These are phyloP conservation scores for Takifugu flavidus DNA, from an alignment of 2,113 vertebrate genomes.

Conservation along the genomic window DNA sequence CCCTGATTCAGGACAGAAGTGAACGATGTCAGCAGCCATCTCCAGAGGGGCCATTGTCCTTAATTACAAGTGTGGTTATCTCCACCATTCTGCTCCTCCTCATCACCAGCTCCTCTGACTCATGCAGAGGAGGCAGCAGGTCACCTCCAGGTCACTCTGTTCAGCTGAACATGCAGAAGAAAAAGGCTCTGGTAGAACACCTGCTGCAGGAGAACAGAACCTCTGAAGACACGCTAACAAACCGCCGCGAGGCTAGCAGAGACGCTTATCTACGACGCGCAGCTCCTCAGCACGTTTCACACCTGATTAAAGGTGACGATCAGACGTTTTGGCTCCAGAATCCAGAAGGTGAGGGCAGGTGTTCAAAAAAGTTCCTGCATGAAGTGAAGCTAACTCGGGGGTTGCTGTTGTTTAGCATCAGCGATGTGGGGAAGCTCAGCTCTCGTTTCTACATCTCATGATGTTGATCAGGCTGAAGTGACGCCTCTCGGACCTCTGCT, in stretches of 20 bases:
- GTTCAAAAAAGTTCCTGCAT: too few species aligned
- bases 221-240: background rate
- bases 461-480: background rate
- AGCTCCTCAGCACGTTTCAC: background rate
- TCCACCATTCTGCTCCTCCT: slow-evolving; percentile 46
- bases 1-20: slow-evolving; percentile 31
- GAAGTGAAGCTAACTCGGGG: too few species aligned
- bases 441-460: too few species aligned
- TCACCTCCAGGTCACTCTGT: slow-evolving; percentile 41
- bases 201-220: background rate
- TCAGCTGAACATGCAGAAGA: slow-evolving; percentile 13
- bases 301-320: too few species aligned
- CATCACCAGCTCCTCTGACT: slow-evolving; percentile 43
- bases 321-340: too few species aligned
- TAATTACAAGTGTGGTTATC: slow-evolving; percentile 63
- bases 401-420: too few species aligned
- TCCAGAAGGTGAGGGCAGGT: too few species aligned
- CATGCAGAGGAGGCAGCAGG: slow-evolving; percentile 16
- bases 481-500: slow-evolving; percentile 2
- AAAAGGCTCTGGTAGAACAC: background rate
- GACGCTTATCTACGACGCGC: background rate
- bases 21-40: slow-evolving; percentile 44
- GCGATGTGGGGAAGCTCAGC: too few species aligned
- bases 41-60: slow-evolving; percentile 56
- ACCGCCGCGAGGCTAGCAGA: background rate